Evolutionary conservation across 2,888 invertebrate species (phyloP).

Genomic region (Smittia sp.): DNA sequence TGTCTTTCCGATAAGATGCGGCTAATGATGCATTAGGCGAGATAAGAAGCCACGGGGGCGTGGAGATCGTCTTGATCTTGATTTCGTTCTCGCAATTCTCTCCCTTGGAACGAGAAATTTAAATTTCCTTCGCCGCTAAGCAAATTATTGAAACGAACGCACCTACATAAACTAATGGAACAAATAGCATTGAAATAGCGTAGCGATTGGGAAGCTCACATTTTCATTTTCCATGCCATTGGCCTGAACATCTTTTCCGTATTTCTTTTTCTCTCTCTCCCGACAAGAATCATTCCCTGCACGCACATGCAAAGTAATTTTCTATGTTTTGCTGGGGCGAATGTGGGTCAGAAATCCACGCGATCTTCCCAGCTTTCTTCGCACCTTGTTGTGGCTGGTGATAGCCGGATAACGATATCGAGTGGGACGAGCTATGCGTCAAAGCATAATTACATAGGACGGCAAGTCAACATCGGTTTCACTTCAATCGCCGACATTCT

Average conservation of each 20-base stretch:
- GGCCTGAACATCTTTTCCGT: background rate
- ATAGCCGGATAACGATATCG: background rate
- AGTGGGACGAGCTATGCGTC: background rate
- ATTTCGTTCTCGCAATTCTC: background rate
- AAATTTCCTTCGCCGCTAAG: background rate
- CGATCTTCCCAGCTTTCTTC: background rate
- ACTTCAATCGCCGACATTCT: background rate
- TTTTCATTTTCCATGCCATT: background rate
- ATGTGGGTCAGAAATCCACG: slow-evolving; percentile 3
- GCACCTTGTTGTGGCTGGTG: background rate
- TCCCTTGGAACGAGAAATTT: background rate
- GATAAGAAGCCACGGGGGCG: too few species aligned
- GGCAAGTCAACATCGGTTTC: background rate
- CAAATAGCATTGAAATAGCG: background rate
- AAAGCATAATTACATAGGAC: background rate
- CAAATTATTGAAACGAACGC: background rate
- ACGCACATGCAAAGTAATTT: slow-evolving; percentile 5
- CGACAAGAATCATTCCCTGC: slow-evolving; percentile 1
- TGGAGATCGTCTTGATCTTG: too few species aligned
- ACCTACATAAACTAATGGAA: slow-evolving; percentile 4
- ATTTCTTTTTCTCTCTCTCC: background rate
- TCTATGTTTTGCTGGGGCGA: background rate
- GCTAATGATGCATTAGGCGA: too few species aligned
- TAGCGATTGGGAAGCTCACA: background rate
- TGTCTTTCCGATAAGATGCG: background rate